Conservation (phyloP, 2,113 vertebrate species). For the Pteropus alecto region DNA sequence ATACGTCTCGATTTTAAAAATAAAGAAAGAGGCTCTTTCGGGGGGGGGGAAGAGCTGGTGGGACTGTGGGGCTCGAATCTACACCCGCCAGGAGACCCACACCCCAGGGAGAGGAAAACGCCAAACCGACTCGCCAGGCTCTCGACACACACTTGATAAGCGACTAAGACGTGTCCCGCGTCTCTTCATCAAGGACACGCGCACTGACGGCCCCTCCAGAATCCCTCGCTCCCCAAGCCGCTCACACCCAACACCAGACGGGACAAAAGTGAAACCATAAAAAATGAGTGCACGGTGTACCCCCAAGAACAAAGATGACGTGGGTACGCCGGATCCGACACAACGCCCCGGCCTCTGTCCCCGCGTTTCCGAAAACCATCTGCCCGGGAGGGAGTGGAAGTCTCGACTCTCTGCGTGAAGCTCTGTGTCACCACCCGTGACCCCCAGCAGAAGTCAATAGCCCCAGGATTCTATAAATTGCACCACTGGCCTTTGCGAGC, state of each 20-base stretch:
- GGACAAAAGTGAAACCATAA: not conserved
- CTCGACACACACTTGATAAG: rapidly evolving
- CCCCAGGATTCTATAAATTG: too few species aligned
- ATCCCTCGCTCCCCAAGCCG: not conserved
- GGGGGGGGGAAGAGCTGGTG: not conserved
- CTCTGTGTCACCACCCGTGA: rapidly evolving
- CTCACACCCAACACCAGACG: not conserved
- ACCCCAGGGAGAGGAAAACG: not conserved
- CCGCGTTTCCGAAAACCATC: not conserved
- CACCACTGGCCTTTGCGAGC: rapidly evolving
- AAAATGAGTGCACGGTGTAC: not conserved
- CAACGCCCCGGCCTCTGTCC: not conserved
- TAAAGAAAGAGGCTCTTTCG: not conserved
- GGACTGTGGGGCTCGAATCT: not conserved
- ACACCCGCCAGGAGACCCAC: too few species aligned
- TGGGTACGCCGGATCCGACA: rapidly evolving
- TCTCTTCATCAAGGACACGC: not conserved
- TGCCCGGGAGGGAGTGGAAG: not conserved
- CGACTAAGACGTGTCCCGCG: rapidly evolving
- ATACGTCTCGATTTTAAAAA: not conserved
- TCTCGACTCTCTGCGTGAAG: not conserved
- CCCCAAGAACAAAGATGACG: not conserved
- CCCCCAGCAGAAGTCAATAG: too few species aligned
- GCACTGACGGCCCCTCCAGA: rapidly evolving
- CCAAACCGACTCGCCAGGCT: rapidly evolving